Evolutionary conservation across 2,888 invertebrate species (phyloP).

Genomic region (Antheraea assamensis): DNA sequence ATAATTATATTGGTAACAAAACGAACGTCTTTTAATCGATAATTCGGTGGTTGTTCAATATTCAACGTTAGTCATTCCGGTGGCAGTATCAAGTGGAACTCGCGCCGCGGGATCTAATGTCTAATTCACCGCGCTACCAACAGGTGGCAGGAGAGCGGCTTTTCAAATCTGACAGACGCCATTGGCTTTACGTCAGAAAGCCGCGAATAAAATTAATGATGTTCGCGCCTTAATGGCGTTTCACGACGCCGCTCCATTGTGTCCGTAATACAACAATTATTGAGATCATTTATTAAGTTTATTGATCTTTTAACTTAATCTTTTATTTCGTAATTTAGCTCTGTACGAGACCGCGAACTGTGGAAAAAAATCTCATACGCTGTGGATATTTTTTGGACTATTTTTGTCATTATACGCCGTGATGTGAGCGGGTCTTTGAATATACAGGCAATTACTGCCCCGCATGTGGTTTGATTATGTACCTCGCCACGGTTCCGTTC

Average conservation of each 20-base stretch:
- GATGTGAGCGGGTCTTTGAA: conserved; percentile 81
- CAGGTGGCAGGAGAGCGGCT: conserved; percentile 79
- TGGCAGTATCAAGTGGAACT: conserved; percentile 77
- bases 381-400: conserved; percentile 78
- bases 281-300: conserved; percentile 83
- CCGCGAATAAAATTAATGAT: conserved; percentile 83
- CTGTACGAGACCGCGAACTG: conserved; percentile 77
- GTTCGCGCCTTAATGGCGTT: conserved; percentile 81
- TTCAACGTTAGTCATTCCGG: conserved; percentile 70
- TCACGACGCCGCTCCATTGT: conserved; percentile 82
- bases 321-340: conserved; percentile 83
- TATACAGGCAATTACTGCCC: conserved; percentile 81
- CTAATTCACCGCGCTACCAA: conserved; percentile 80
- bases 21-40: conserved; percentile 36
- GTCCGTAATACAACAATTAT: conserved; percentile 82
- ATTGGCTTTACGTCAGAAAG: conserved; percentile 79
- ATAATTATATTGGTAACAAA: conserved; percentile 33
- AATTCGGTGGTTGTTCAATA: conserved; percentile 50
- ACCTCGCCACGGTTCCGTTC: conserved; percentile 71
- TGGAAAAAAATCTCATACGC: conserved; percentile 81
- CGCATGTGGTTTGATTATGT: conserved; percentile 82
- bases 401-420: conserved; percentile 82
- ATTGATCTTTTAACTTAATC: conserved; percentile 83
- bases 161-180: conserved; percentile 82
- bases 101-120: conserved; percentile 72